These are phyloP conservation scores for Therioaphis trifolii DNA, from an alignment of 2,888 invertebrate genomes.

Conservation along the genomic window DNA sequence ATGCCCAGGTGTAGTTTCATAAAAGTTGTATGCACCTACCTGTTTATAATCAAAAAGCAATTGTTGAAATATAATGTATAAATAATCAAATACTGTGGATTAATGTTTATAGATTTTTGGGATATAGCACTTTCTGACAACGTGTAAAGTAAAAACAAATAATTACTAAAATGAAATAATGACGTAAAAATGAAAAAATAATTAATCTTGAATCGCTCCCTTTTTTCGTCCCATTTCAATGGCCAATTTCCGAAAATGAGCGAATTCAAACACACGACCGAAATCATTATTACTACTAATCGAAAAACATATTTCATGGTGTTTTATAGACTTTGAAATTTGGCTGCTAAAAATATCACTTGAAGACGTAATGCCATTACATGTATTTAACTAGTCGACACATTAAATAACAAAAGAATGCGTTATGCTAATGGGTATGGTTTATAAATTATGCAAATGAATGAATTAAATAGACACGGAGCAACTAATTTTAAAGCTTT, in stretches of 20 bases:
- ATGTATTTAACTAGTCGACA: no score
- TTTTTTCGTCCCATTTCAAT: constrained; percentile 7
- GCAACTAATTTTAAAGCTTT: no score
- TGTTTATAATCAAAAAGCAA: not conserved
- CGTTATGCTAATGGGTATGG: not conserved
- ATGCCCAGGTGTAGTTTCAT: no score
- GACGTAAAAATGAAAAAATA: constrained; percentile 5
- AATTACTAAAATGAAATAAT: not conserved
- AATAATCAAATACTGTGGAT: constrained; percentile 1
- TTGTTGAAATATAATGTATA: not conserved
- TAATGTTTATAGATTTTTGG: not conserved
- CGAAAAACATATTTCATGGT: not conserved
- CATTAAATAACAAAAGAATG: not conserved
- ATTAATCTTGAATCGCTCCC: not conserved
- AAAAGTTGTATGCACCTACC: constrained; percentile 1
- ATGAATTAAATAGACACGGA: no score
- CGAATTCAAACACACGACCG: constrained; percentile 18
- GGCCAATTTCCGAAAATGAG: constrained; percentile 38
- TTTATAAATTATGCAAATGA: not conserved
- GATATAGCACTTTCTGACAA: accelerated
- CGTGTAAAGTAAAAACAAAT: not conserved
- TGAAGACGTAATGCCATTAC: not conserved
- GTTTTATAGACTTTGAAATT: no score
- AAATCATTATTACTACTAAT: constrained; percentile 19
- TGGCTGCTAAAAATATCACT: no score